Evolutionary conservation across 2,888 invertebrate species (phyloP), one percentile per base, ranked within the genome.

Genomic region (Peribatodes rhomboidaria): DNA sequence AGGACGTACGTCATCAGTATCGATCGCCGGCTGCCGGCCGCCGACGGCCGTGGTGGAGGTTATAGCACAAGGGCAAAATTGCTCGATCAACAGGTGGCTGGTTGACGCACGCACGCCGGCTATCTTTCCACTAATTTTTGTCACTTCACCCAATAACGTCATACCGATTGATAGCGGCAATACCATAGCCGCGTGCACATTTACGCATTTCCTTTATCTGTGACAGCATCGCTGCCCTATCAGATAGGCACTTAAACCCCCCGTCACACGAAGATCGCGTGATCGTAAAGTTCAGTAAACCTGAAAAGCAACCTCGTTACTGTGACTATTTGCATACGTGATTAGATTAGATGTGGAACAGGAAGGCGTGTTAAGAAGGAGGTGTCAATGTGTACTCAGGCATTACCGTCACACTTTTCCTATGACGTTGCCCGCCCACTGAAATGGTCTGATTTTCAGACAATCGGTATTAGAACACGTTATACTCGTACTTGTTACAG

Each of bases 1-100:
- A 86, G 90, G 90, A 76, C 85, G 85, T 89, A 92, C 92, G 92
- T 93, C 92, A 93, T 87, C 79, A 79, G 74, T 82, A 90, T 92
- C 88, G 92, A 93, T 83, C 85, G 83, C 69, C 76, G 62, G 66
- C 72, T 66, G 65, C 75, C 74, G 62, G 66, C 72, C 65, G 65
- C 75, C 73, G 71, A 73, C 80, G 82, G 82, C 84, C 76, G 41
- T 75, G 80, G 80, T 69, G 79, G 81, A 86, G 90, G 91, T 87
- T 88, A 85, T 78, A 86, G 74, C 84, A 84, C 91, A 92, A 92
- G 91, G 92, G 81, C 90, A 85, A 72, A 72, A 74, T 76, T 79
- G 81, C 69, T 76, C 80, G 79, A 80, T 81, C 91, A 90, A 92
- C 92, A 92, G 90, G 92, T 92, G 86, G 79, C 73, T 78, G 77